Percentiles rank a stretch among this genome's conserved stretches.
These are phyloP conservation scores for Orchesella cincta DNA, from an alignment of 1,140 invertebrate genomes.

Conservation along the genomic window DNA sequence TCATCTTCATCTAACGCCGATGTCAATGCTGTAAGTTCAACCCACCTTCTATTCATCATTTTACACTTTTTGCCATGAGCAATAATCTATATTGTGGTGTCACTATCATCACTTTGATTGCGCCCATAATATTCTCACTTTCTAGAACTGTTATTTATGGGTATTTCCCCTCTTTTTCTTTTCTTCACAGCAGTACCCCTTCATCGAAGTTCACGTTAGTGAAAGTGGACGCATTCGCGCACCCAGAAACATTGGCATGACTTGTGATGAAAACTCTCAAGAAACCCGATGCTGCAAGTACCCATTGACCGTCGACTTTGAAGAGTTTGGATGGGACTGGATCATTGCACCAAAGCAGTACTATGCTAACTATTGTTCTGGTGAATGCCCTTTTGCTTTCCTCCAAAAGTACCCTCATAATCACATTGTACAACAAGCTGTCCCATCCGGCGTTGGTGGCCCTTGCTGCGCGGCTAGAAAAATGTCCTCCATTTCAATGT, in stretches of 20 bases:
- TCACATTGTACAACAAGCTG: slow-evolving; percentile 79
- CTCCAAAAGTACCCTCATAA: slow-evolving; percentile 90
- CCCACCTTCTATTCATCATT: neutral
- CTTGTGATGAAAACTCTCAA: slow-evolving; percentile 74
- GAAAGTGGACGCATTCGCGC: slow-evolving; percentile 64
- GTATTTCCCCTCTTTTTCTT: slow-evolving; percentile 22
- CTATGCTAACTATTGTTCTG: slow-evolving; percentile 94
- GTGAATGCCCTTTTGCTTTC: slow-evolving; percentile 88
- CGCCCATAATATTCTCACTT: too few species aligned
- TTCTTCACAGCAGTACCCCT: slow-evolving; percentile 69
- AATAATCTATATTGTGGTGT: too few species aligned
- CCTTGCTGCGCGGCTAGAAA: slow-evolving; percentile 88
- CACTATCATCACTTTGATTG: too few species aligned
- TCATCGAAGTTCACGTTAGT: slow-evolving; percentile 73
- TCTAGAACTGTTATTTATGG: neutral
- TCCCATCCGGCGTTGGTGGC: slow-evolving; percentile 70
- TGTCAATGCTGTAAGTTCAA: slow-evolving; percentile 43
- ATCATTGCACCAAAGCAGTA: slow-evolving; percentile 95
- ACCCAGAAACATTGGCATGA: slow-evolving; percentile 74
- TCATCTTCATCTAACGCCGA: too few species aligned
- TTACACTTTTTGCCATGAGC: neutral
- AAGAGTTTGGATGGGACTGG: slow-evolving; percentile 97
- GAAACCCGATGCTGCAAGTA: slow-evolving; percentile 85
- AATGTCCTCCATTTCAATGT: slow-evolving; percentile 85
- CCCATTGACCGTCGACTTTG: slow-evolving; percentile 91